Evolutionary conservation across 2,797 vertebrate species (phyloP).

Genomic region (Peromyscus aztecus): DNA sequence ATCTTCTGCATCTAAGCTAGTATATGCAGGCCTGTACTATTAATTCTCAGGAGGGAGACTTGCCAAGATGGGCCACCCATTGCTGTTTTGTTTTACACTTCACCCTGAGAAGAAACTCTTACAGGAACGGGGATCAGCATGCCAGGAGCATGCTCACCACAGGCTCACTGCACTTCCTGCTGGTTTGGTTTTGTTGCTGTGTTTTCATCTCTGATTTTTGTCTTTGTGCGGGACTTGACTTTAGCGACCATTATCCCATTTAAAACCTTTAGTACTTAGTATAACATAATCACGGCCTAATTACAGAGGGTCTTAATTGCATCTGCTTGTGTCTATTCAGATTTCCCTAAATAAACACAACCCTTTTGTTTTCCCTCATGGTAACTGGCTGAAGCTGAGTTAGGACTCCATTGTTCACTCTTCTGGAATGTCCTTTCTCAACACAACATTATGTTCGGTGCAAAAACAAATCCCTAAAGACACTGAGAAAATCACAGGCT

Average conservation of each 20-base stretch:
- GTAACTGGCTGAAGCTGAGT: background rate
- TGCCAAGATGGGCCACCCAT: accelerated
- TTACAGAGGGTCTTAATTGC: background rate
- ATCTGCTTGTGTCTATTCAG: background rate
- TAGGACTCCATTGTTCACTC: background rate
- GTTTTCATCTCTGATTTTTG: background rate
- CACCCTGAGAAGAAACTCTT: background rate
- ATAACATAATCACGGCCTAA: accelerated
- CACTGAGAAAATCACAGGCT: background rate
- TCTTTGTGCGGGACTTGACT: background rate
- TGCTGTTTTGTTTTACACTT: background rate
- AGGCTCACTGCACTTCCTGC: accelerated
- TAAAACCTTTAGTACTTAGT: background rate
- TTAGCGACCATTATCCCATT: background rate
- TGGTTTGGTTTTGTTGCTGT: background rate
- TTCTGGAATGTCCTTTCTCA: background rate
- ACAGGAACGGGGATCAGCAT: accelerated
- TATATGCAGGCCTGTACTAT: accelerated
- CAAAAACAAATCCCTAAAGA: background rate
- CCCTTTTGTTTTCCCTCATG: background rate
- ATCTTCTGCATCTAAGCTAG: accelerated
- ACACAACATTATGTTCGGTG: background rate
- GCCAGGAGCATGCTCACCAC: background rate
- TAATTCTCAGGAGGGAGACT: no score
- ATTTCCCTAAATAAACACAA: background rate